phyloP scores from a whole-genome alignment of 1,140 invertebrate genomes.

The Meteorus sp. region DNA sequence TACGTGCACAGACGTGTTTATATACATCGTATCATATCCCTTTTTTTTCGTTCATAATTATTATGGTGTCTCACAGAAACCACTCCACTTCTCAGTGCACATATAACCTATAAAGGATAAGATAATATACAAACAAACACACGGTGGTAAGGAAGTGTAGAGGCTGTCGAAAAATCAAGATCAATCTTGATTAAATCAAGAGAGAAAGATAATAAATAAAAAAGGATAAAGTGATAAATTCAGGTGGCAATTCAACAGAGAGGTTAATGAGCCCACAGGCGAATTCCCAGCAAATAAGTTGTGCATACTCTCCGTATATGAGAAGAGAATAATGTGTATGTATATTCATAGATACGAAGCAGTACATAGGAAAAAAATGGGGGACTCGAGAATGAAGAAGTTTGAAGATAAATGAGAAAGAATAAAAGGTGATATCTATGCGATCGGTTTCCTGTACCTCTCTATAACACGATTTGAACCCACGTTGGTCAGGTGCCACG shows the following conservation, averaged over 20 bases:
- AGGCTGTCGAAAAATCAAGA: too few relatives aligned
- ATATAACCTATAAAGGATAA: too few relatives aligned
- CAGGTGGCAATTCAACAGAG: neutral
- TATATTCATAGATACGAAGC: conserved; percentile 15
- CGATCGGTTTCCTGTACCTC: conserved; percentile 26
- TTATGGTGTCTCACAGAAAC: too few relatives aligned
- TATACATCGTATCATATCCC: too few relatives aligned
- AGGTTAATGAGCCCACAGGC: conserved; percentile 33
- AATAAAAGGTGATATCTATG: conserved; percentile 5
- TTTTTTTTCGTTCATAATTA: too few relatives aligned
- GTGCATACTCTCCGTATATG: conserved; percentile 15
- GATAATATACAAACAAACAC: too few relatives aligned
- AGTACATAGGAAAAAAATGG: neutral
- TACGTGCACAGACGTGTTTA: too few relatives aligned
- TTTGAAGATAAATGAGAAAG: neutral
- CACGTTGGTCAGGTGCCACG: conserved; percentile 38
- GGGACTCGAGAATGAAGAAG: neutral
- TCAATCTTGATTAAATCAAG: conserved; percentile 14
- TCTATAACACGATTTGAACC: neutral
- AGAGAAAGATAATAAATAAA: conserved; percentile 29
- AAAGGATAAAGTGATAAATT: too few relatives aligned
- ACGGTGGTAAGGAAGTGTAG: too few relatives aligned
- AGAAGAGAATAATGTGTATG: neutral
- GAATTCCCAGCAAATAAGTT: conserved; percentile 38
- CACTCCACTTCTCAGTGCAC: too few relatives aligned